These are phyloP conservation scores for Diorhabda elongata DNA, from an alignment of 1,140 invertebrate species.

Conservation along the genomic window DNA sequence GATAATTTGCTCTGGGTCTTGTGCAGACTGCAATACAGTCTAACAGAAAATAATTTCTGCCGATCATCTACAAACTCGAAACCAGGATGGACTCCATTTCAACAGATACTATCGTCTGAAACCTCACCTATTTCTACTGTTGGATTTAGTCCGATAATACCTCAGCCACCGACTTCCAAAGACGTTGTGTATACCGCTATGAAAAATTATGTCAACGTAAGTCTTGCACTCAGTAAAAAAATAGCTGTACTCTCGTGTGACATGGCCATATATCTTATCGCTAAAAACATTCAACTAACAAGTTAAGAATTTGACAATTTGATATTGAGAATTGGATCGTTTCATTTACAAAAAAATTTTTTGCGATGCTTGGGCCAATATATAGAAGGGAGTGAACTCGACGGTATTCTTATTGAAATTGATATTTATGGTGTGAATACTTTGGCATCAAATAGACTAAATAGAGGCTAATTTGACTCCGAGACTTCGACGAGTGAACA, in stretches of 20 bases:
- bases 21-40: conserved; percentile 23
- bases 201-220: conserved; percentile 26
- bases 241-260: conserved; percentile 20
- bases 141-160: conserved; percentile 23
- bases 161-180: conserved; percentile 14
- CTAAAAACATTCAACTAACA: too few relatives aligned
- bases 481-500: too few relatives aligned
- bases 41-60: conserved; percentile 17
- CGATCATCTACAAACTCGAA: conserved; percentile 19
- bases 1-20: conserved; percentile 24
- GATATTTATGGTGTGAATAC: too few relatives aligned
- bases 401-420: too few relatives aligned
- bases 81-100: conserved; percentile 23
- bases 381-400: too few relatives aligned
- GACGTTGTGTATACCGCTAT: conserved; percentile 22
- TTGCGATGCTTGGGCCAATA: too few relatives aligned
- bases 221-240: conserved; percentile 19
- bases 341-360: too few relatives aligned
- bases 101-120: conserved; percentile 25
- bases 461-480: too few relatives aligned
- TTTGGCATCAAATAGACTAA: too few relatives aligned
- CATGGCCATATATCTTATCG: conserved; percentile 7
- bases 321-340: too few relatives aligned
- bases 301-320: too few relatives aligned
- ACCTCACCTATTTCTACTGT: conserved; percentile 17